Percentiles rank a stretch among this genome's conserved stretches.
Conservation (phyloP, 1,140 invertebrate genomes). For the Euwallacea similis region DNA sequence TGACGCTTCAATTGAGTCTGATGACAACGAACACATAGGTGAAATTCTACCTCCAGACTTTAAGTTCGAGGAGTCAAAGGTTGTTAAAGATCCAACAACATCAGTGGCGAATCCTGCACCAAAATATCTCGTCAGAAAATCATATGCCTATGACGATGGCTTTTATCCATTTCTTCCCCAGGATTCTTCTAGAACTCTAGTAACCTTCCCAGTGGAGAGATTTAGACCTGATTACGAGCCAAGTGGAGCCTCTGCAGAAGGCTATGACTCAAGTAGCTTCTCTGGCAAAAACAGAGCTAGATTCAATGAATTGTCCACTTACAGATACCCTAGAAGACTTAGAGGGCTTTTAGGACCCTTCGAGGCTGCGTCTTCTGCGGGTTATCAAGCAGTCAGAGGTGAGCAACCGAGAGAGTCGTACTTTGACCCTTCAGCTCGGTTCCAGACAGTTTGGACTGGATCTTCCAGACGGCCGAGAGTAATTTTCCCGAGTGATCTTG, state of each 20-base stretch:
- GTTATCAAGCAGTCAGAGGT: constrained; percentile 31
- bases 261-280: constrained; percentile 26
- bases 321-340: constrained; percentile 45
- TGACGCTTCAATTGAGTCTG: constrained; percentile 39
- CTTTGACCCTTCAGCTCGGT: constrained; percentile 43
- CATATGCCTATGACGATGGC: constrained; percentile 38
- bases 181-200: constrained; percentile 33
- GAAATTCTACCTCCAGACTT: constrained; percentile 51
- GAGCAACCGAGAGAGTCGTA: constrained; percentile 35
- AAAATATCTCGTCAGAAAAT: constrained; percentile 28
- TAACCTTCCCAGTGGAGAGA: constrained; percentile 42
- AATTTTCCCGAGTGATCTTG: constrained; percentile 53
- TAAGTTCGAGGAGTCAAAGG: constrained; percentile 21
- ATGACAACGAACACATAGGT: constrained; percentile 50
- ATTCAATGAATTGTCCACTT: constrained; percentile 30
- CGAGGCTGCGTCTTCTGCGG: constrained; percentile 29
- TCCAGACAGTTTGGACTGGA: constrained; percentile 42
- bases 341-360: constrained; percentile 34
- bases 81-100: constrained; percentile 7
- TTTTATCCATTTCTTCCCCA: constrained; percentile 29
- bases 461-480: constrained; percentile 49
- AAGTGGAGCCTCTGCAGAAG: constrained; percentile 32
- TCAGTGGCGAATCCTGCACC: constrained; percentile 7
- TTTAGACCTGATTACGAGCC: constrained; percentile 42
- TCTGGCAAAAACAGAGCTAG: constrained; percentile 22